These are phyloP conservation scores for Sciaenops ocellatus DNA, from an alignment of 2,797 vertebrate species.

Conservation along the genomic window DNA sequence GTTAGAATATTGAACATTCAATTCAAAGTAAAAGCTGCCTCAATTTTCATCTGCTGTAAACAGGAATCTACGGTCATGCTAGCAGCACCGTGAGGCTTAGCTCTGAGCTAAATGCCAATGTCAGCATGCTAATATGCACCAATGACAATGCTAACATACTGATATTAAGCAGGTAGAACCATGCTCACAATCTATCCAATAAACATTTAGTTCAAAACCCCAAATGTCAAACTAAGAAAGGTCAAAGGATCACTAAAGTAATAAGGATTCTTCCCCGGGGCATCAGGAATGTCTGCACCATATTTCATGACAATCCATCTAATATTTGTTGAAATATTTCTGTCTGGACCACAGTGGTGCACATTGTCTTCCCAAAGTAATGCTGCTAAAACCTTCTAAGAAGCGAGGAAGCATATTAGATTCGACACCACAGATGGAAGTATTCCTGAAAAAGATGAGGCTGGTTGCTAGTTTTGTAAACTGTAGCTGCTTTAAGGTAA, in stretches of 20 bases:
- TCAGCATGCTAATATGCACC: not conserved
- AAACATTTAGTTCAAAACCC: not conserved
- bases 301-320: not conserved
- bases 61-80: not conserved
- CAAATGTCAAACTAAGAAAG: not conserved
- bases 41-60: not conserved
- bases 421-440: not conserved
- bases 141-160: not conserved
- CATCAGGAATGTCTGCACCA: not conserved
- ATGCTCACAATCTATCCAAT: not conserved
- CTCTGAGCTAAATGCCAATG: not conserved
- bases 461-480: not conserved
- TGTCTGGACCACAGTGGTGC: not conserved
- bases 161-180: no score
- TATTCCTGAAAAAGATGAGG: not conserved
- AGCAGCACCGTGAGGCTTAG: not conserved
- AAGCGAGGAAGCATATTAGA: not conserved
- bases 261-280: not conserved
- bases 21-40: not conserved
- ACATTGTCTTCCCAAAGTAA: not conserved
- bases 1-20: no score
- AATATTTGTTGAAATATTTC: not conserved
- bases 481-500: not conserved
- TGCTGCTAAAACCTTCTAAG: not conserved
- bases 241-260: not conserved